phyloP scores from a whole-genome alignment of 2,797 vertebrate species.

The Diplodus puntazzo region DNA sequence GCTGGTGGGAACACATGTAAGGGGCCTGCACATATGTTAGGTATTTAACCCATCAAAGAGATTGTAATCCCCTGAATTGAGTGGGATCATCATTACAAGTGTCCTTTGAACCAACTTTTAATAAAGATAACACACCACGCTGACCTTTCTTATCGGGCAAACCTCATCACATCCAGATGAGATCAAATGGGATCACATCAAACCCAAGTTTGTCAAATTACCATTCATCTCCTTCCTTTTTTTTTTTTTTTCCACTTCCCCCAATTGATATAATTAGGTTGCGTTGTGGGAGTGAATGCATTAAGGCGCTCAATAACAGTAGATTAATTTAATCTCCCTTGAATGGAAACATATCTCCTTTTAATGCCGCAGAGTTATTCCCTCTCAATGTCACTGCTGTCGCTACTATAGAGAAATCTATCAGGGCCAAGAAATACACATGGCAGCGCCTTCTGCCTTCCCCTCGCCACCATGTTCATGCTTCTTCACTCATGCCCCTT shows the following conservation, averaged over 20 bases:
- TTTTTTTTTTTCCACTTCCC: not conserved
- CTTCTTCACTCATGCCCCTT: conserved; percentile 7
- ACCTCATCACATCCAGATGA: conserved; percentile 48
- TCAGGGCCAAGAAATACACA: conserved; percentile 32
- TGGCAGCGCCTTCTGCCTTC: not conserved
- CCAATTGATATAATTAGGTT: conserved; percentile 70
- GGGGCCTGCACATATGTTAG: conserved; percentile 65
- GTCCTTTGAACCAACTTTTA: conserved; percentile 70
- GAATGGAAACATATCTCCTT: conserved; percentile 69
- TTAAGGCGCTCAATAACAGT: conserved; percentile 71
- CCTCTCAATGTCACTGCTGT: conserved; percentile 54
- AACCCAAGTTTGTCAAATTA: conserved; percentile 60
- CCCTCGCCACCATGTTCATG: conserved; percentile 5
- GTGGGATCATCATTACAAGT: conserved; percentile 71
- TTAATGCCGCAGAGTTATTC: conserved; percentile 70
- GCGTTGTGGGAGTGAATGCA: conserved; percentile 66
- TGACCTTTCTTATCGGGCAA: conserved; percentile 57
- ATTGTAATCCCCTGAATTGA: conserved; percentile 63
- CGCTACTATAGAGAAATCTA: conserved; percentile 33
- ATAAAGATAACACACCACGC: conserved; percentile 60
- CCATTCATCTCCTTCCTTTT: conserved; percentile 24
- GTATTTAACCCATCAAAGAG: conserved; percentile 75
- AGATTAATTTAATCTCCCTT: conserved; percentile 76
- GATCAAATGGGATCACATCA: conserved; percentile 53
- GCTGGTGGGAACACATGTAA: conserved; percentile 67